A percentile compares a stretch with the other conserved stretches of the same genome.
Conservation (phyloP, 2,113 vertebrate genomes). For the Lagenorhynchus albirostris region DNA sequence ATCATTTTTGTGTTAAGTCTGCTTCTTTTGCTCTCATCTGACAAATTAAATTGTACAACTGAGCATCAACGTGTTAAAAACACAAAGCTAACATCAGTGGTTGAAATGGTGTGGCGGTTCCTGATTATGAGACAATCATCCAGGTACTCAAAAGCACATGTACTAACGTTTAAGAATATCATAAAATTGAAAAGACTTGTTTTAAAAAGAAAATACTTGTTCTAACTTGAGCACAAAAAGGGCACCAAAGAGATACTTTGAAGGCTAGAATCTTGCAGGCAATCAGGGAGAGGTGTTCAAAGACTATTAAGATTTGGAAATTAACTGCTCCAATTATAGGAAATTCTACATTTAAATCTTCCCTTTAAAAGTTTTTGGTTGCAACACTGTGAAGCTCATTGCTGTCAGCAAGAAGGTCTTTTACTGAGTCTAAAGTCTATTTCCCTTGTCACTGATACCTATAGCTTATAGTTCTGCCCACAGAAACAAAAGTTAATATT, state of each 20-base stretch:
- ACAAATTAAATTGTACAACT: constrained; percentile 22
- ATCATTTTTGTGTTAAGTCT: not conserved
- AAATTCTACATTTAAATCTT: not conserved
- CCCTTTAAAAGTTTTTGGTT: not conserved
- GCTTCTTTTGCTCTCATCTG: constrained; percentile 4
- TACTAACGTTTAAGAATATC: not conserved
- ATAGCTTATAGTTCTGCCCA: not conserved
- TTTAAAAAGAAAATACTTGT: not conserved
- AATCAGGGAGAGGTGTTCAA: not conserved
- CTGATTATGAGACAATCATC: not conserved
- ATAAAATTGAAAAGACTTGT: not conserved
- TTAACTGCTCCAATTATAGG: not conserved
- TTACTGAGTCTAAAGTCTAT: not conserved
- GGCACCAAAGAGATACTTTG: not conserved
- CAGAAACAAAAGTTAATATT: not conserved
- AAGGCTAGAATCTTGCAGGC: not conserved
- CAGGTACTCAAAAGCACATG: not conserved
- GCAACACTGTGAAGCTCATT: not conserved
- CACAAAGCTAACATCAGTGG: not conserved
- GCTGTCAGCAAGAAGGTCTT: not conserved
- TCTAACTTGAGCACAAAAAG: constrained; percentile 14
- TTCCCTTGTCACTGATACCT: not conserved
- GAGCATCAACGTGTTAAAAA: not conserved
- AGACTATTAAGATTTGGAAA: constrained; percentile 14
- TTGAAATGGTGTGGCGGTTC: not conserved